These are phyloP conservation scores for Scrobipalpa costella DNA, from an alignment of 2,888 invertebrate genomes.

Conservation along the genomic window DNA sequence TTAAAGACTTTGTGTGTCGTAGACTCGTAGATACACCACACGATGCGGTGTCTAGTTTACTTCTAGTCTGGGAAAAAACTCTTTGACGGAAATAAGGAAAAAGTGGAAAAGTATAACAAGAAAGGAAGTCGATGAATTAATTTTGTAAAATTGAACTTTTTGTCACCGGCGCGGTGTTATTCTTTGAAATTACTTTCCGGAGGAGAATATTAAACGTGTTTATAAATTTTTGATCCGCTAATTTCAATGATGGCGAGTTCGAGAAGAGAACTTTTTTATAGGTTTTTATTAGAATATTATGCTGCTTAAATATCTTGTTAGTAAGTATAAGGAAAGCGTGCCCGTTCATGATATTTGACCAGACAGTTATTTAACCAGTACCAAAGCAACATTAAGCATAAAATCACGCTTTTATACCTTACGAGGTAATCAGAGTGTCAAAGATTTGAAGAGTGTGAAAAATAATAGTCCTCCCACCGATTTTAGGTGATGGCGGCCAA, in stretches of 20 bases:
- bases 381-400: too few species aligned
- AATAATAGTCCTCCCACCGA: too few species aligned
- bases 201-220: conserved; percentile 9
- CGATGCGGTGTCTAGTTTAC: too few species aligned
- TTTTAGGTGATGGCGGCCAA: too few species aligned
- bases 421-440: too few species aligned
- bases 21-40: too few species aligned
- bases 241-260: background rate
- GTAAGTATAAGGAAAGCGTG: background rate
- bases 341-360: too few species aligned
- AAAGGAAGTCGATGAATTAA: conserved; percentile 62
- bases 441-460: too few species aligned
- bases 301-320: background rate
- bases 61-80: too few species aligned
- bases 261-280: background rate
- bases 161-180: conserved; percentile 44
- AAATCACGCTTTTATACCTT: too few species aligned
- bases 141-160: conserved; percentile 50
- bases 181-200: conserved; percentile 40
- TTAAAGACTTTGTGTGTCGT: too few species aligned
- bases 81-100: conserved; percentile 32
- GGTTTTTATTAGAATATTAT: background rate
- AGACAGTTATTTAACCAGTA: too few species aligned
- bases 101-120: conserved; percentile 39
- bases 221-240: conserved; percentile 14